Conservation (phyloP, 2,888 invertebrate species). For the Frankliniella fusca region DNA sequence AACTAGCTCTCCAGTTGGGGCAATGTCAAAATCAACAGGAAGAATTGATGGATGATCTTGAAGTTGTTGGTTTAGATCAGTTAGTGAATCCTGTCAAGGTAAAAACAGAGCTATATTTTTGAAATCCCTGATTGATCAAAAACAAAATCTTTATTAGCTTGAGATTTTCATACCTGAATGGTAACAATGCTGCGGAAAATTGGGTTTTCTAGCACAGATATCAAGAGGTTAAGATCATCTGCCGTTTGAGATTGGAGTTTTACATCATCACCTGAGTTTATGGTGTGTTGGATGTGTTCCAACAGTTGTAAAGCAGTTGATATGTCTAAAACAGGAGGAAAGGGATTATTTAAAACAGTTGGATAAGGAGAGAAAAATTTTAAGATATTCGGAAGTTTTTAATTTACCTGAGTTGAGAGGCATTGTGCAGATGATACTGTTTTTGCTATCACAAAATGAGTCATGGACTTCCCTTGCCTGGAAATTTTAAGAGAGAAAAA, state of each 20-base stretch:
- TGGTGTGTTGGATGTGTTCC: conserved; percentile 80
- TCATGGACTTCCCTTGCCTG: not conserved
- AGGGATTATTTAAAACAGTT: not conserved
- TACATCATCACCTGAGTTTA: conserved; percentile 78
- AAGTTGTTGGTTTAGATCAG: conserved; percentile 79
- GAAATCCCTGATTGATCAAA: not conserved
- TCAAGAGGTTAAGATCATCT: conserved; percentile 42
- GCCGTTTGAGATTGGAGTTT: conserved; percentile 65
- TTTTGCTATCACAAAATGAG: not conserved
- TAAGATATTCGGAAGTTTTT: not conserved
- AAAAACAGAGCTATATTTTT: conserved; percentile 10
- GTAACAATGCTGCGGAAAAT: conserved; percentile 86
- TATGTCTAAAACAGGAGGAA: conserved; percentile 58
- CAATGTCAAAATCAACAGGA: conserved; percentile 90
- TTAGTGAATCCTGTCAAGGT: conserved; percentile 73
- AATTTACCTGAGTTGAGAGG: conserved; percentile 3
- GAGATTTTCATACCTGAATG: conserved; percentile 51
- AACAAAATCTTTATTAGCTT: not conserved
- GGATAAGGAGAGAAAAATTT: not conserved
- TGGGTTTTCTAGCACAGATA: conserved; percentile 68
- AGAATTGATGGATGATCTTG: conserved; percentile 87
- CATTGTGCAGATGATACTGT: not conserved
- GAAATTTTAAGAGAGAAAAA: not conserved
- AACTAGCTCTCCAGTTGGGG: conserved; percentile 65
- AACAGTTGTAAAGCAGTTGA: conserved; percentile 84